phyloP scores from a whole-genome alignment of 64 coral and sea anemone species.

The Hydrozoanthus tunicans region DNA sequence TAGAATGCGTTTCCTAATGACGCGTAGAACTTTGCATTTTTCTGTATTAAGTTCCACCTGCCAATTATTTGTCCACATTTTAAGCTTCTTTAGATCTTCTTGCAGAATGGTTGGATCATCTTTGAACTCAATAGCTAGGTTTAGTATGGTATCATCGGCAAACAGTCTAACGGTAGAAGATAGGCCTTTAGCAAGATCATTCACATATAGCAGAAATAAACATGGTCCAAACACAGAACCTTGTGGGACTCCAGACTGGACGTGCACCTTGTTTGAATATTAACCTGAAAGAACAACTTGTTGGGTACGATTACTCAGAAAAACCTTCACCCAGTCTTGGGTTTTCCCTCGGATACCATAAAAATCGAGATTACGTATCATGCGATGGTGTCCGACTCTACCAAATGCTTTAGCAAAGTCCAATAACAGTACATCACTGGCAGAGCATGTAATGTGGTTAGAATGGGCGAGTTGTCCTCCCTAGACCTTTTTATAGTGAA shows the following conservation, averaged over 20 bases:
- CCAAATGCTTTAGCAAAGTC: slow-evolving; percentile 28
- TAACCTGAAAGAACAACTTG: background rate
- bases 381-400: slow-evolving; percentile 5
- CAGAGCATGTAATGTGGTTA: background rate
- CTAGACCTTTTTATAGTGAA: background rate
- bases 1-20: no score
- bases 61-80: no score
- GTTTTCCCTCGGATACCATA: slow-evolving; percentile 20
- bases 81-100: no score
- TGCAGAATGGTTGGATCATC: no score
- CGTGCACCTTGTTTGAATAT: background rate
- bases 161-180: background rate
- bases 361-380: slow-evolving; percentile 22
- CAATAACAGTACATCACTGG: slow-evolving; percentile 23
- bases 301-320: background rate
- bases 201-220: background rate
- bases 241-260: background rate
- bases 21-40: no score
- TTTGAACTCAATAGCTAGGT: no score
- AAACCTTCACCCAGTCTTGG: background rate
- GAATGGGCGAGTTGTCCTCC: slow-evolving; percentile 22
- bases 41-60: no score
- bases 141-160: no score
- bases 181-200: background rate
- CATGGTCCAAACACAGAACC: background rate